phyloP scores from a whole-genome alignment of 2,888 invertebrate genomes.

The Tetheella fluctuosa region DNA sequence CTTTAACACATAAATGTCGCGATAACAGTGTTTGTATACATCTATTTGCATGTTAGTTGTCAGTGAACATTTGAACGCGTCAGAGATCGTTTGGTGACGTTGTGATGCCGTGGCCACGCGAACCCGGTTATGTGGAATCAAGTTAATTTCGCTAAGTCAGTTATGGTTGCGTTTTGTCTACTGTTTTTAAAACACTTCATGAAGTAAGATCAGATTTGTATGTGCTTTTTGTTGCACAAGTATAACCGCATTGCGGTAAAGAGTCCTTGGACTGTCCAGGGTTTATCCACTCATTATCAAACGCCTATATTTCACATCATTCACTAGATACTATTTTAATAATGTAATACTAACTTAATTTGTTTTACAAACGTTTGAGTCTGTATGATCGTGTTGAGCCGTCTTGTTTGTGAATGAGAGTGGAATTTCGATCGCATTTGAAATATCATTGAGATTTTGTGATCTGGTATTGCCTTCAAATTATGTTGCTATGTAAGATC shows the following conservation, averaged over 20 bases:
- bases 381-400: background rate
- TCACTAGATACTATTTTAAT: no score
- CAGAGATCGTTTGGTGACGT: slow-evolving; percentile 30
- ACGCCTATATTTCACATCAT: background rate
- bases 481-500: no score
- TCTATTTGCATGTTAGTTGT: slow-evolving; percentile 45
- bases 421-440: no score
- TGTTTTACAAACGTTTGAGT: background rate
- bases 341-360: no score
- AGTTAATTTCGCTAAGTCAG: slow-evolving; percentile 67
- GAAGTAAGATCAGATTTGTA: slow-evolving; percentile 4
- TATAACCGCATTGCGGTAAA: slow-evolving; percentile 33
- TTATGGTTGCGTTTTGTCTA: slow-evolving; percentile 24
- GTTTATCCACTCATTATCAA: slow-evolving; percentile 2
- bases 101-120: slow-evolving; percentile 32
- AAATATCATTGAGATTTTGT: no score
- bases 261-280: slow-evolving; percentile 14
- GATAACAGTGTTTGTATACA: slow-evolving; percentile 57
- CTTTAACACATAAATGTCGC: slow-evolving; percentile 43
- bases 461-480: no score
- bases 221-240: slow-evolving; percentile 10
- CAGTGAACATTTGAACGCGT: slow-evolving; percentile 42
- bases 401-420: background rate
- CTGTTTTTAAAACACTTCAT: background rate
- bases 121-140: slow-evolving; percentile 66